Percentiles rank a stretch among this genome's conserved stretches.
Conservation (phyloP, 2,888 invertebrate species). For the Empis livida region DNA sequence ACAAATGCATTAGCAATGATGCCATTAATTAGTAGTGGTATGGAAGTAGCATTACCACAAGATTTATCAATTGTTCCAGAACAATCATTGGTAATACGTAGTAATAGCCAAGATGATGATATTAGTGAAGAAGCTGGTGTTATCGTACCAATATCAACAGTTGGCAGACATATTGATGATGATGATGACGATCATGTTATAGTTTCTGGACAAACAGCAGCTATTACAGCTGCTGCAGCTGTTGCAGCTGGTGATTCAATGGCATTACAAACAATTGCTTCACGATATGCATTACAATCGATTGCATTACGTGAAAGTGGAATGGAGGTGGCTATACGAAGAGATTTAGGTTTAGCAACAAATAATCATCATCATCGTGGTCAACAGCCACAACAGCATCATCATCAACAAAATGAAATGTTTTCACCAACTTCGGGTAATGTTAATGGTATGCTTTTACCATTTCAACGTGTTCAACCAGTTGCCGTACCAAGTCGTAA, state of each 20-base stretch:
- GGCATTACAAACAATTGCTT: conserved; percentile 19
- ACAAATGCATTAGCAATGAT: conserved; percentile 19
- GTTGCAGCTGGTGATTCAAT: conserved; percentile 13
- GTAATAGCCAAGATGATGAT: conserved; percentile 26
- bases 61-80: conserved; percentile 36
- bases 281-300: conserved; percentile 28
- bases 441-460: conserved; percentile 29
- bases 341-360: conserved; percentile 25
- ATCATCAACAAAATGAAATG: conserved; percentile 27
- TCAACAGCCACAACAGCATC: conserved; percentile 1
- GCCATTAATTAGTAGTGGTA: conserved; percentile 20
- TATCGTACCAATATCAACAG: not conserved
- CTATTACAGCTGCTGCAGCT: not conserved
- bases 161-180: not conserved
- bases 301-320: conserved; percentile 30
- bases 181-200: not conserved
- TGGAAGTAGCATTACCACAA: conserved; percentile 37
- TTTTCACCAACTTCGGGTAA: conserved; percentile 28
- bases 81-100: conserved; percentile 29
- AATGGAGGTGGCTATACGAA: conserved; percentile 34
- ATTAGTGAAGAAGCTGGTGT: conserved; percentile 17
- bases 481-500: conserved; percentile 33
- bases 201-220: too few species aligned
- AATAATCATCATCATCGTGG: conserved; percentile 13
- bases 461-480: conserved; percentile 35